phyloP scores from a whole-genome alignment of 2,797 vertebrate genomes.

The Prionace glauca region DNA sequence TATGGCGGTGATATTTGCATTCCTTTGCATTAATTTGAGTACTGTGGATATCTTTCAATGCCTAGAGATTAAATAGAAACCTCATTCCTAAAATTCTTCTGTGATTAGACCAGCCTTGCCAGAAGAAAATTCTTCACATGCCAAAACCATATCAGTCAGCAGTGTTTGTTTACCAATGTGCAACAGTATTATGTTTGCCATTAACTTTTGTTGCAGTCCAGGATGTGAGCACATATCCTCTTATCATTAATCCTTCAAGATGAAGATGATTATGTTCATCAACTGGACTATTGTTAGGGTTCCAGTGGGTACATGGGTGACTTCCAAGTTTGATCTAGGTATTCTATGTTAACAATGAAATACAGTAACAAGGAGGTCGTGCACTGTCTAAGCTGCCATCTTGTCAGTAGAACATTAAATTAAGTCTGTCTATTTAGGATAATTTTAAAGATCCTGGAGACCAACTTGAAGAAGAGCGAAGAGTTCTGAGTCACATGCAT shows the following conservation, averaged over 20 bases:
- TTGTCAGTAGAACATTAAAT: not conserved
- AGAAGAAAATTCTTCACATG: not conserved
- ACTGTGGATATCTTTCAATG: not conserved
- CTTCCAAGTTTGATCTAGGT: no score
- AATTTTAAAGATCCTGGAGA: not conserved
- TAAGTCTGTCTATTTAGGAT: not conserved
- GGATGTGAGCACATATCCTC: no score
- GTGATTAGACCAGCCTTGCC: not conserved
- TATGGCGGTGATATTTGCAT: slow-evolving; percentile 37
- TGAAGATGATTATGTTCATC: no score
- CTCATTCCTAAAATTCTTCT: not conserved
- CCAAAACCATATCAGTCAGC: not conserved
- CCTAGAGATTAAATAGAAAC: not conserved
- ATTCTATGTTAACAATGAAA: no score
- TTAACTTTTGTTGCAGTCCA: no score
- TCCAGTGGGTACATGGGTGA: no score
- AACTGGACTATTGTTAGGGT: no score
- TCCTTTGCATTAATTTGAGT: not conserved
- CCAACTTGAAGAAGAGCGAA: not conserved
- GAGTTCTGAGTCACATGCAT: not conserved
- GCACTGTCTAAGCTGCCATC: not conserved
- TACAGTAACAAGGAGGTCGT: not conserved
- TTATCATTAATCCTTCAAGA: no score
- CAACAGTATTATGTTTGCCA: no score
- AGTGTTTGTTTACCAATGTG: no score